Evolutionary conservation across 37 sponge, comb jelly and placozoan species (phyloP).

Genomic region (Ephydatia muelleri): DNA sequence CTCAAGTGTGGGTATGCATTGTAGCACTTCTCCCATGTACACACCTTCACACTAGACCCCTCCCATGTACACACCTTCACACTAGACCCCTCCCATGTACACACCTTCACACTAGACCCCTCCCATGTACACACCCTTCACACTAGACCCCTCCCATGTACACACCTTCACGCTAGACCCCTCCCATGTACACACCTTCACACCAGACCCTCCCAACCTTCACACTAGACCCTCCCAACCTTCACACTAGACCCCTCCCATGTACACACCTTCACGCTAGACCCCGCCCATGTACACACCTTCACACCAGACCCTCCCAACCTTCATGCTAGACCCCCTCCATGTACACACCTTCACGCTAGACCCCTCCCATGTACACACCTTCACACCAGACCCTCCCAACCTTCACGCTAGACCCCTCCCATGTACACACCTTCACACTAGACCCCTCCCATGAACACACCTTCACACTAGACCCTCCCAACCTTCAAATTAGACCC

Average conservation of each 20-base stretch:
- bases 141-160: neutral
- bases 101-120: neutral
- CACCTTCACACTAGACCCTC: no score
- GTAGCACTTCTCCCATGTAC: no score
- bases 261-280: slow-evolving; percentile 42
- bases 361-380: no score
- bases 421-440: neutral
- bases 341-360: neutral
- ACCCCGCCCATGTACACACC: slow-evolving; percentile 28
- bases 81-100: neutral
- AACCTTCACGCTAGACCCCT: no score
- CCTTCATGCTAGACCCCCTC: neutral
- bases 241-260: no score
- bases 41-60: neutral
- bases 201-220: neutral
- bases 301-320: slow-evolving; percentile 28
- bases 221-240: no score
- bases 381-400: no score
- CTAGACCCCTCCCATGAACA: neutral
- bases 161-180: neutral
- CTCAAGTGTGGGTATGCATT: neutral
- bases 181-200: no score
- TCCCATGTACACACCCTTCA: neutral
- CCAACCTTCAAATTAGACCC: neutral
- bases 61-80: slow-evolving; percentile 1